Base-by-base conservation (phyloP, 1,140 invertebrate genomes). In the Lerema accius region DNA sequence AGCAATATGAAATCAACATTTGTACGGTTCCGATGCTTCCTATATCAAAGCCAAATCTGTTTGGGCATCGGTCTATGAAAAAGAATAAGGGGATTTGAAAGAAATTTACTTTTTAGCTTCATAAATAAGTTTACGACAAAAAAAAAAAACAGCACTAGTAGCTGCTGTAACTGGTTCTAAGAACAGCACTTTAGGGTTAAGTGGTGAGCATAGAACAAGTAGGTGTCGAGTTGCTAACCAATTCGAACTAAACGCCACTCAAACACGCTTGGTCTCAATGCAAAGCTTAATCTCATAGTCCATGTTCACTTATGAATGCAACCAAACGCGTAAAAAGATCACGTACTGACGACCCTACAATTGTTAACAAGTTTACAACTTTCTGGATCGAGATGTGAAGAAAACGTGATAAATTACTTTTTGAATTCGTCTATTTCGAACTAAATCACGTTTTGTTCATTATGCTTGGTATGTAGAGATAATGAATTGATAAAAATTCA, bases 301-400 rank as follows among this genome's bases (percentile, higher is more conserved):
- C 43, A 46, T 58, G 28, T 26, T 48, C 56, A 48, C 56, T 59
- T 59, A 39, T 59, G 40, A 59, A 59, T 59, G 43, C 55, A 35
- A 11, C 15, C 45, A 23, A 48, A 48, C 42, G 45, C 19, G 39
- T 42, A 19, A 17, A 19, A 59, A 59, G 55, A 59, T 59, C 55
- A 59, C 55, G 56, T 59, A 59, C 48, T 48, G 56, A 11, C 32
- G 45, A 59, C 28, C 56, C 56, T 46, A 59, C 56, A 48, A 59
- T 59, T 59, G 43, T 59, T 49, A 59, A 59, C 56, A 48, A 49
- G 56, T 59, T 48, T 59, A 59, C 28, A 59, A 59, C 43, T 59
- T 59, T 59, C n/a, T 39, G 56, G 16, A 15, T 16, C 17, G 55
- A 43, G 9, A 59, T 42, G 42, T 59, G 55, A 46, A 59, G 42